Conservation (phyloP, 2,888 invertebrate genomes). For the Eilema sororculum region DNA sequence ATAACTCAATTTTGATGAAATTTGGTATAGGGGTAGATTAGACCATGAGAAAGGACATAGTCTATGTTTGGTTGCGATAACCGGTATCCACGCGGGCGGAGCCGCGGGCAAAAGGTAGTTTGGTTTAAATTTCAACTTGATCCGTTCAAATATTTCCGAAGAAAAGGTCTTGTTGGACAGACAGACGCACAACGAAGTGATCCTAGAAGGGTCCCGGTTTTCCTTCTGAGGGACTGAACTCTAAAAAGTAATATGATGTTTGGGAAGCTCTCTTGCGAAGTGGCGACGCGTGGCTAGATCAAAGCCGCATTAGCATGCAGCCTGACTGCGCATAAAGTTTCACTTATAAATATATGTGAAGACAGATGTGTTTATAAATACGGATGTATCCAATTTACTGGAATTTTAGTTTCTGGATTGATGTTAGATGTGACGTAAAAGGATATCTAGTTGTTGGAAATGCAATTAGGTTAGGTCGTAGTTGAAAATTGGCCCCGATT, state of each 20-base stretch:
- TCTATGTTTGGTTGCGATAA: too few relatives aligned
- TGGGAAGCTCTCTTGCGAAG: conserved; percentile 33
- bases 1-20: too few relatives aligned
- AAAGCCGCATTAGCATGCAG: conserved; percentile 62
- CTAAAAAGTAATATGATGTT: conserved; percentile 40
- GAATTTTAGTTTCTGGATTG: conserved; percentile 3
- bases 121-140: too few relatives aligned
- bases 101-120: too few relatives aligned
- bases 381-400: not conserved
- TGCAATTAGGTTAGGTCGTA: not conserved
- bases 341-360: conserved; percentile 28
- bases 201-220: too few relatives aligned
- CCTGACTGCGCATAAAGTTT: conserved; percentile 63
- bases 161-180: too few relatives aligned
- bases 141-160: too few relatives aligned
- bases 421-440: conserved; percentile 3
- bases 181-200: too few relatives aligned
- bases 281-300: conserved; percentile 65
- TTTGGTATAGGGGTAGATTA: too few relatives aligned
- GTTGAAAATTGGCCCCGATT: not conserved
- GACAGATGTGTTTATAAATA: conserved; percentile 28
- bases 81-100: too few relatives aligned
- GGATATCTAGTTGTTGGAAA: not conserved
- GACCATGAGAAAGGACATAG: too few relatives aligned
- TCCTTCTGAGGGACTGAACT: too few relatives aligned